These are phyloP conservation scores for Notodonta dromedarius DNA, from an alignment of 2,888 invertebrate genomes.

Conservation along the genomic window DNA sequence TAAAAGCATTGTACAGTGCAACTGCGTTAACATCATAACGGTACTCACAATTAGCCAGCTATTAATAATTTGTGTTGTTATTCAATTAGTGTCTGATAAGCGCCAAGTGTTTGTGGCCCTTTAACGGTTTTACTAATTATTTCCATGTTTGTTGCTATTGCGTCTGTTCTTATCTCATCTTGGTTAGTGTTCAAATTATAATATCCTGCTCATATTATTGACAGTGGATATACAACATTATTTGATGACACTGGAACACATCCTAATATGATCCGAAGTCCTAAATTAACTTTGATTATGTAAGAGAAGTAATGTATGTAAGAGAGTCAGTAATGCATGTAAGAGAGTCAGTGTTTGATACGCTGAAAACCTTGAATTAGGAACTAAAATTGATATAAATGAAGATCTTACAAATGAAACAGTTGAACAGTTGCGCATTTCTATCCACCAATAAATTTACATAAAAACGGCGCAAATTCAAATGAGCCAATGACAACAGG, in stretches of 20 bases:
- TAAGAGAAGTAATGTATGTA: too few species aligned
- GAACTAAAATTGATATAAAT: too few species aligned
- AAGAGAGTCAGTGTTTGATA: too few species aligned
- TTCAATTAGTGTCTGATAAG: conserved; percentile 30
- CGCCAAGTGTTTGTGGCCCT: conserved; percentile 29
- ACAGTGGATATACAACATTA: background rate
- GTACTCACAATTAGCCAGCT: conserved; percentile 14
- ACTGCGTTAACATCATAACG: background rate
- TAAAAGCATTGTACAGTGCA: too few species aligned
- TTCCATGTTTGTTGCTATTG: conserved; percentile 2
- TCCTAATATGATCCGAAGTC: too few species aligned
- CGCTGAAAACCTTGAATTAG: too few species aligned
- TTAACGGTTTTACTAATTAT: conserved; percentile 16
- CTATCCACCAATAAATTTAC: conserved; percentile 13
- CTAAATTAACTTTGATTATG: too few species aligned
- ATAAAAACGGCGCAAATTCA: conserved; percentile 33
- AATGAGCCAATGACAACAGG: conserved; percentile 50
- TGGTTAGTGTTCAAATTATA: background rate
- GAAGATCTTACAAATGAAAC: too few species aligned
- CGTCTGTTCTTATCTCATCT: background rate
- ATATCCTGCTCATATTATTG: background rate
- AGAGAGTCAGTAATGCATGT: too few species aligned
- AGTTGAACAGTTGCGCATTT: too few species aligned
- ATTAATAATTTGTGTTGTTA: conserved; percentile 28
- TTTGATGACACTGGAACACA: too few species aligned